Evolutionary conservation across 2,888 invertebrate species (phyloP).

Genomic region (Teleogryllus oceanicus): DNA sequence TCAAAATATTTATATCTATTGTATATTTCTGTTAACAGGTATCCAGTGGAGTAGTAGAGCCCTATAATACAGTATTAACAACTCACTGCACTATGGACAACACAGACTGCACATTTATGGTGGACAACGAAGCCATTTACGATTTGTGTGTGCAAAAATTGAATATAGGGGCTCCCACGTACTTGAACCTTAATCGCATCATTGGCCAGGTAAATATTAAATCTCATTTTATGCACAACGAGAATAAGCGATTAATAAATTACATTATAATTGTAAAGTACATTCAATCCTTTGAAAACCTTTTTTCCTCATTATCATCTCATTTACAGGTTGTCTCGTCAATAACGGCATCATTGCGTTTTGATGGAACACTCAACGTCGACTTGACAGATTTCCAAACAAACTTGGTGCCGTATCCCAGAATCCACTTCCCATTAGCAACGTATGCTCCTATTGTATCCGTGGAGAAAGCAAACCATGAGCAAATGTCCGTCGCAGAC

Average conservation of each 20-base stretch:
- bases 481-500: conserved; percentile 52
- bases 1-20: background rate
- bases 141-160: conserved; percentile 84
- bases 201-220: conserved; percentile 48
- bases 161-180: conserved; percentile 53
- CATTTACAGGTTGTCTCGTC: background rate
- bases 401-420: conserved; percentile 84
- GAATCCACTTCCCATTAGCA: conserved; percentile 78
- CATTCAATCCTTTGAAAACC: too few relatives aligned
- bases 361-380: conserved; percentile 82
- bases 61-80: conserved; percentile 86
- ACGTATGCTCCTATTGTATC: conserved; percentile 55
- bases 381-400: conserved; percentile 90
- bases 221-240: too few relatives aligned
- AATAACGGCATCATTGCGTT: conserved; percentile 81
- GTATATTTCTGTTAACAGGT: conserved; percentile 52
- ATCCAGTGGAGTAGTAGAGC: conserved; percentile 90
- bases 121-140: conserved; percentile 67
- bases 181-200: conserved; percentile 20
- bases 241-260: too few relatives aligned
- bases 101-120: conserved; percentile 73
- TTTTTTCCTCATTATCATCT: background rate
- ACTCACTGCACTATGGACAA: conserved; percentile 85
- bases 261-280: too few relatives aligned
- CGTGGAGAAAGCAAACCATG: conserved; percentile 54